Conservation (phyloP, 1,140 invertebrate species). For the Philopotamus ludificatus region DNA sequence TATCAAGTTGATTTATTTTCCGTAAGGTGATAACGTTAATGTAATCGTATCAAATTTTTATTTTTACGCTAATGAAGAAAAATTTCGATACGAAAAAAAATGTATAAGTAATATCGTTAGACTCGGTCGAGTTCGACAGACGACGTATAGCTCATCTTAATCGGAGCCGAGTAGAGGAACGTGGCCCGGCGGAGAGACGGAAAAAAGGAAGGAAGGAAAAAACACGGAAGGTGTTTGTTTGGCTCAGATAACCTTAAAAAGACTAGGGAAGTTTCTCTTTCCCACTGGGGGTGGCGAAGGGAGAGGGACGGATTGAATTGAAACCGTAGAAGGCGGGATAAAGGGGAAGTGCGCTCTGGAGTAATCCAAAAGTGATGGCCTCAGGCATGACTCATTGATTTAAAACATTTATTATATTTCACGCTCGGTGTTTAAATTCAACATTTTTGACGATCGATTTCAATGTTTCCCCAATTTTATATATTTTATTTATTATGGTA, state of each 20-base stretch:
- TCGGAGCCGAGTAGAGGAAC: constrained; percentile 1
- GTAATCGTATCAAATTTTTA: neutral
- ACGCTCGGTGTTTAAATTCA: no score
- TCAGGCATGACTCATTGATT: constrained; percentile 8
- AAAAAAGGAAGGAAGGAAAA: constrained; percentile 6
- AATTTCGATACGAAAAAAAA: no score
- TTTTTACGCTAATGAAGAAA: neutral
- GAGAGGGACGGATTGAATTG: neutral
- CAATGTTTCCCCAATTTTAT: no score
- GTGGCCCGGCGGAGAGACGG: neutral
- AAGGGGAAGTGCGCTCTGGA: constrained; percentile 13
- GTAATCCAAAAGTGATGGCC: constrained; percentile 20
- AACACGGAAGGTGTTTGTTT: constrained; percentile 19
- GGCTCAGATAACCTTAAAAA: constrained; percentile 24
- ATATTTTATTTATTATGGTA: no score
- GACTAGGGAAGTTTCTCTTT: constrained; percentile 13
- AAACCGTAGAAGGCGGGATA: constrained; percentile 22
- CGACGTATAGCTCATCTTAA: constrained; percentile 4
- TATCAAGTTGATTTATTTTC: no score
- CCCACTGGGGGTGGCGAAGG: no score
- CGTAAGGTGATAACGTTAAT: neutral
- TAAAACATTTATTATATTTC: no score
- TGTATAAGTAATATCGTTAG: no score
- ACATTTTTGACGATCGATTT: no score
- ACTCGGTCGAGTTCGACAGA: neutral